Evolutionary conservation across 2,113 vertebrate species (phyloP), one percentile per base, ranked within the genome.

Genomic region (Antigone vipio): DNA sequence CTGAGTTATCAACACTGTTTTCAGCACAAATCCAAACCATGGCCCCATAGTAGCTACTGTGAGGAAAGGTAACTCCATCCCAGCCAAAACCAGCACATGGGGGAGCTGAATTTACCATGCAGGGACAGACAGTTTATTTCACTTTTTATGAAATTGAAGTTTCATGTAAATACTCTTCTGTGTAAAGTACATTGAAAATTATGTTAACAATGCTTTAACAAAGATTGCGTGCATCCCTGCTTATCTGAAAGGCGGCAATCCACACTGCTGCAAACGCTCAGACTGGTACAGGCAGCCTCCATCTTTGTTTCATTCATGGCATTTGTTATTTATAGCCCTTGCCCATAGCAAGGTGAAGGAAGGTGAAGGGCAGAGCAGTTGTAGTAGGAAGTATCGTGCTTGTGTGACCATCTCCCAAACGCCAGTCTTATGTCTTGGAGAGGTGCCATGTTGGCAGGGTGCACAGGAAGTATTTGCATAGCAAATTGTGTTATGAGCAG

Each of bases 401-500:
- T 84, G 66, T 86, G 95, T 92, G 92, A 90, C 84, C 82, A 85
- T 93, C 90, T 97, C 79, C 75, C 45, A 64, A 59, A 35, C 64
- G 34, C 72, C 85, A 75, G 66, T 76, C 85, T 85, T 68, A 5
- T 17, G 68, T 71, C 87, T 93, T 94, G 91, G 94, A 95, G 85
- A 63, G 92, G 11, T 85, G 73, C 92, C 93, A 89, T 9, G 79
- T 88, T 91, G 84, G 81, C 95, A 95, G 91, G 68, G 85, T 92
- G 79, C 52, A 9, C 95, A 94, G 96, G 92, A 97, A 97, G 95
- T 68, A 96, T 92, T 97, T 49, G 0, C 95, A 75, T 67, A 97
- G 92, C 95, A 97, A 96, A 97, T 38, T 73, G 95, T 93, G 92
- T 95, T 95, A 90, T 9, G 97, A 97, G 93, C 95, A 84, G 85